A percentile compares a stretch with the other conserved stretches of the same genome.
Conservation (phyloP, 2,113 vertebrate genomes). For the Megaceryle maxima region DNA sequence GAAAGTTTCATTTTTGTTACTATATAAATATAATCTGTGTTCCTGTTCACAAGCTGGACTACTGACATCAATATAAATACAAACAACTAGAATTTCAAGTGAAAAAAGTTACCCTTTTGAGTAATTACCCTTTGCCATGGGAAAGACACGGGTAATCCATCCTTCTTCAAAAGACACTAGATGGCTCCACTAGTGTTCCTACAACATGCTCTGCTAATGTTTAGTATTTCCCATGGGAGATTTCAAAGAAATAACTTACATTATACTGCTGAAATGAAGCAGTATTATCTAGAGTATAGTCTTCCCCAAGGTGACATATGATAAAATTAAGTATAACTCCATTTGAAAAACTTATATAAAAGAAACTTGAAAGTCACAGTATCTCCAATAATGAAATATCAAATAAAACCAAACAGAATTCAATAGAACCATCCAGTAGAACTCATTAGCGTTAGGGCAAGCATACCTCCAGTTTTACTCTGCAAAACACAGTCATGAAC, state of each 20-base stretch:
- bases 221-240: background rate
- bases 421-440: background rate
- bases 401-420: background rate
- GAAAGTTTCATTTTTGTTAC: background rate
- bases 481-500: background rate
- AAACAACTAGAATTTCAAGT: background rate
- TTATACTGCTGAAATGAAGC: too few relatives aligned
- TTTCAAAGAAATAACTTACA: background rate
- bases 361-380: background rate
- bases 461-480: background rate
- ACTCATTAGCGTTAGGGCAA: background rate
- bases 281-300: background rate
- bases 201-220: rapidly evolving
- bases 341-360: background rate
- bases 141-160: background rate
- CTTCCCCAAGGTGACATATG: background rate
- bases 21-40: background rate
- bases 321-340: background rate
- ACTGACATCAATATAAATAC: background rate
- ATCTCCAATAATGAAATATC: background rate
- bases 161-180: background rate
- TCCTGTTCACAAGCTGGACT: background rate
- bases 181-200: background rate
- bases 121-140: background rate
- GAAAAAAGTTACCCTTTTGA: background rate